Evolutionary conservation across 1,140 invertebrate species (phyloP).

Genomic region (Amphibalanus amphitrite): DNA sequence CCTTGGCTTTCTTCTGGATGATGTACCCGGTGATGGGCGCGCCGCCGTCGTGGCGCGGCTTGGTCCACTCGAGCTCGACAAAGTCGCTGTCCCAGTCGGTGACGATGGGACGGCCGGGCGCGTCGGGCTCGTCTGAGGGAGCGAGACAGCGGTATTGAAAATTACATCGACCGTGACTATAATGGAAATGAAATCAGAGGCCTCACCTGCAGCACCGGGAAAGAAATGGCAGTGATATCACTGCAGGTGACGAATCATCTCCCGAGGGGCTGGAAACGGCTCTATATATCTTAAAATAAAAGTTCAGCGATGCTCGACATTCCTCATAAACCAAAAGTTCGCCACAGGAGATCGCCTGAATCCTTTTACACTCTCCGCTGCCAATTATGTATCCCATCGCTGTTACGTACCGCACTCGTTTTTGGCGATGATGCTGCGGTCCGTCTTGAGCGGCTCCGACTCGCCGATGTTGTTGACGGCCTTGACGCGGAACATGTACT

Average conservation of each 20-base stretch:
- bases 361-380: no score
- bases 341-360: no score
- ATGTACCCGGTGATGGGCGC: constrained; percentile 82
- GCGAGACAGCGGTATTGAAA: constrained; percentile 10
- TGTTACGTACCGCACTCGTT: constrained; percentile 88
- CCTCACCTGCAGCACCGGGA: no score
- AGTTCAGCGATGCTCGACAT: no score
- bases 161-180: constrained; percentile 7
- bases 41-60: constrained; percentile 70
- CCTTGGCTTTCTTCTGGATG: constrained; percentile 89
- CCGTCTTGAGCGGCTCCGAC: constrained; percentile 73
- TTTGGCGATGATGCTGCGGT: constrained; percentile 73
- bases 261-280: no score
- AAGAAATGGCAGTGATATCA: neutral
- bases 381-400: no score
- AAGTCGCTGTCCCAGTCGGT: constrained; percentile 86
- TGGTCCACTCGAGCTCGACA: constrained; percentile 74
- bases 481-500: constrained; percentile 64
- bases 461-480: constrained; percentile 91
- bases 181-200: constrained; percentile 8
- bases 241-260: no score
- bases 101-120: constrained; percentile 72
- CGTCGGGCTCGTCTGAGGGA: constrained; percentile 60
- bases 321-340: no score
- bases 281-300: no score